Evolutionary conservation across 2,888 invertebrate genomes (phyloP).

Genomic region (Drosophila leonis): DNA sequence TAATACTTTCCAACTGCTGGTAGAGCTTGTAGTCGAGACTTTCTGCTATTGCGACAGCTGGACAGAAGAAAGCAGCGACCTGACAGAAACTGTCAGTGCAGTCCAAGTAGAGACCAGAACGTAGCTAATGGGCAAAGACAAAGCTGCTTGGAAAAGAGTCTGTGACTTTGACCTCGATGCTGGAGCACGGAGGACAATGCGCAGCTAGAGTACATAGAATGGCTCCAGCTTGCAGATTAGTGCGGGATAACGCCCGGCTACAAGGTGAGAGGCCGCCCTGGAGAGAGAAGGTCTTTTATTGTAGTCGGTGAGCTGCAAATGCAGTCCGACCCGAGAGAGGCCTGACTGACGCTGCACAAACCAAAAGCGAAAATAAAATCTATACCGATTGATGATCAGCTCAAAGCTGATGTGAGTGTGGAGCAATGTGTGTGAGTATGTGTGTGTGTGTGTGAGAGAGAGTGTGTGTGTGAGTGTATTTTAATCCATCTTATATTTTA

Average conservation of each 20-base stretch:
- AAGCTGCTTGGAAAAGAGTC: not conserved
- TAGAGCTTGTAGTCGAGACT: not conserved
- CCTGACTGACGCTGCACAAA: not conserved
- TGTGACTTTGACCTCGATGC: not conserved
- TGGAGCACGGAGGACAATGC: not conserved
- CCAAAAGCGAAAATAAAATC: not conserved
- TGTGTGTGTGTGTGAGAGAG: not conserved
- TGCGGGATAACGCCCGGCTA: not conserved
- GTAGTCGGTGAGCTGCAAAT: too few species aligned
- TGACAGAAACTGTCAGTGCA: not conserved
- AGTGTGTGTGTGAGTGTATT: too few species aligned
- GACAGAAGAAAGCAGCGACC: not conserved
- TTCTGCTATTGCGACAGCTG: not conserved
- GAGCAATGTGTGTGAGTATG: not conserved
- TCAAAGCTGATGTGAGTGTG: not conserved
- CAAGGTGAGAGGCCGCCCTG: too few species aligned
- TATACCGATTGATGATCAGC: not conserved
- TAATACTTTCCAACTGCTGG: too few species aligned
- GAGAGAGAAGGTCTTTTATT: too few species aligned
- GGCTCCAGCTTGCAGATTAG: not conserved
- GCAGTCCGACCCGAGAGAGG: too few species aligned
- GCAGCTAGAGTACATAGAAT: not conserved
- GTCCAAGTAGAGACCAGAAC: not conserved
- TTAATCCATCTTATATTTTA: not conserved
- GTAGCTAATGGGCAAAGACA: not conserved